phyloP scores from a whole-genome alignment of 2,797 vertebrate species.

The Hirundo rustica region DNA sequence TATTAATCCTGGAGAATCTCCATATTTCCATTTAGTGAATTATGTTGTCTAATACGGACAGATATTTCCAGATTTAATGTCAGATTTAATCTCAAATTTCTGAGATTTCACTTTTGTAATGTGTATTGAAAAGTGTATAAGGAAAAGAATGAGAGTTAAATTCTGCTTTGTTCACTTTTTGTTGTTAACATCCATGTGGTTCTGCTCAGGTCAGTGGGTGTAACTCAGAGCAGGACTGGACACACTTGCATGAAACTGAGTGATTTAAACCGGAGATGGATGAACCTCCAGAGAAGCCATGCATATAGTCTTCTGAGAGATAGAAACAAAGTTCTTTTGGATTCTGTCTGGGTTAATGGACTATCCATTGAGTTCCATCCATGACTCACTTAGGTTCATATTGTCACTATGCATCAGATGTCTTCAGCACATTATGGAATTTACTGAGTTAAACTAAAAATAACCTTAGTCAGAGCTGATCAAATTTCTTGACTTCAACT shows the following conservation, averaged over 20 bases:
- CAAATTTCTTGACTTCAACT: not conserved
- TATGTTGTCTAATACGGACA: not conserved
- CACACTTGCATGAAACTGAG: not conserved
- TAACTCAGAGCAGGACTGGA: conserved; percentile 1
- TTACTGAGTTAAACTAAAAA: not conserved
- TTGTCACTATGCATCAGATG: not conserved
- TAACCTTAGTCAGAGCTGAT: not conserved
- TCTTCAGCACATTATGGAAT: not conserved
- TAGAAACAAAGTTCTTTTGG: not conserved
- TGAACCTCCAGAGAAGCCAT: not conserved
- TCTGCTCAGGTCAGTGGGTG: not conserved
- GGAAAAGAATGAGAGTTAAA: not conserved
- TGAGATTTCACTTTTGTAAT: not conserved
- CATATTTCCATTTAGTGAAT: conserved; percentile 55
- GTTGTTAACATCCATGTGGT: not conserved
- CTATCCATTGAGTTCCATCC: not conserved
- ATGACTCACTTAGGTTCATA: not conserved
- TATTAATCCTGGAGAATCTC: conserved; percentile 61
- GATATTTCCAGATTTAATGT: conserved; percentile 1
- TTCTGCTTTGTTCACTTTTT: not conserved
- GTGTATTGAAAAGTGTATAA: not conserved
- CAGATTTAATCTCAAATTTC: not conserved
- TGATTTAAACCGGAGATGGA: not conserved
- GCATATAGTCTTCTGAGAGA: not conserved
- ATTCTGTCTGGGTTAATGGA: not conserved